Evolutionary conservation across 2,888 invertebrate species (phyloP), one percentile per base, ranked within the genome.

Genomic region (Lomographa bimaculata): DNA sequence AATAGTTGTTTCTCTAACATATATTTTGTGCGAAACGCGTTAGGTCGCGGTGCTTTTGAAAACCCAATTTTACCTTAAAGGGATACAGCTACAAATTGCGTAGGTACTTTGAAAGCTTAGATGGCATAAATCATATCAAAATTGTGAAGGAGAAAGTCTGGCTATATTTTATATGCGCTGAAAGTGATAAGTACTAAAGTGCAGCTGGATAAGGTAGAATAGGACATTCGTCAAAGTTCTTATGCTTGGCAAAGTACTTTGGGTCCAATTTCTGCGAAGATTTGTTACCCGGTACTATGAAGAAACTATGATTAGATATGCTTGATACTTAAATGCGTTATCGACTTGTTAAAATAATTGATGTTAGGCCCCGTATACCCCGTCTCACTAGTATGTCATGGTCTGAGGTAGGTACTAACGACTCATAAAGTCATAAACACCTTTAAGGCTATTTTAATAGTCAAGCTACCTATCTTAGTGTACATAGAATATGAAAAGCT

Each of bases 201-300:
- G 33, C 39, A 17, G 18, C 12, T 11, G 23, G 28, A 18, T 37
- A 68, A 71, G 18, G 66, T 77, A 25, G 25, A n/a, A n/a, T 16
- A 26, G 14, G 9, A 18, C 18, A 30, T 30, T 29, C 63, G 39
- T 24, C 64, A 34, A 30, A 44, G 29, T 23, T 35, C 17, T 28
- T 18, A 42, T 33, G 17, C 6, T 8, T 25, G 19, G 18, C 24
- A 19, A 29, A 25, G 7, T 32, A n/a, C n/a, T n/a, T n/a, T n/a
- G n/a, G n/a, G n/a, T n/a, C n/a, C n/a, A n/a, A n/a, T n/a, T n/a
- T n/a, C n/a, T n/a, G n/a, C n/a, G n/a, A n/a, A n/a, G n/a, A n/a
- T n/a, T n/a, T n/a, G n/a, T n/a, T n/a, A n/a, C n/a, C n/a, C n/a
- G n/a, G n/a, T n/a, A n/a, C n/a, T n/a, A n/a, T n/a, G n/a, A n/a